A percentile compares a stretch with the other conserved stretches of the same genome.
These are phyloP conservation scores for Ursus arctos DNA, from an alignment of 2,113 vertebrate species.

Conservation along the genomic window DNA sequence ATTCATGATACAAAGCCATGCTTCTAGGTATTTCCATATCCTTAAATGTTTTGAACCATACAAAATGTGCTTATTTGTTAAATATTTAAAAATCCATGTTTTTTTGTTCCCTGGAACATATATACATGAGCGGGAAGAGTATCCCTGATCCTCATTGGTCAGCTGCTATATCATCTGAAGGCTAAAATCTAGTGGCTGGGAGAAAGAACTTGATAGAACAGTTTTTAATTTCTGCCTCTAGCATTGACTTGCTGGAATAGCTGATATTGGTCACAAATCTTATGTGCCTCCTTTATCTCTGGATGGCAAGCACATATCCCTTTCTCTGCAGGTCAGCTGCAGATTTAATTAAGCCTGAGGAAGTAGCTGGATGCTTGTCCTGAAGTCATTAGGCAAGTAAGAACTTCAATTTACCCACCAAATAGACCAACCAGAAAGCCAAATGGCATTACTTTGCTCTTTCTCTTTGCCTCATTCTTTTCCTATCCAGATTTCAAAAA, in stretches of 20 bases:
- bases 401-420: not conserved
- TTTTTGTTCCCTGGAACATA: not conserved
- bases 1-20: not conserved
- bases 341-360: not conserved
- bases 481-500: not conserved
- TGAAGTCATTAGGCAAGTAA: not conserved
- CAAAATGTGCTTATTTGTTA: not conserved
- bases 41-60: not conserved
- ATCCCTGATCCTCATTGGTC: not conserved
- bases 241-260: not conserved
- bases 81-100: not conserved
- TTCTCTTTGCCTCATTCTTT: not conserved
- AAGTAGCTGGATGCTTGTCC: not conserved
- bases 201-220: not conserved
- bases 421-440: not conserved
- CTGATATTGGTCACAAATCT: not conserved
- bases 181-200: not conserved
- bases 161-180: not conserved
- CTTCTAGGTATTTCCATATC: not conserved
- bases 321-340: not conserved
- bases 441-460: not conserved
- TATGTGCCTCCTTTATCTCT: not conserved
- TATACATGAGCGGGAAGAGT: not conserved
- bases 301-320: not conserved
- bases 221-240: slow-evolving; percentile 3